Evolutionary conservation across 2,797 vertebrate genomes (phyloP).

Genomic region (Enoplosus armatus): DNA sequence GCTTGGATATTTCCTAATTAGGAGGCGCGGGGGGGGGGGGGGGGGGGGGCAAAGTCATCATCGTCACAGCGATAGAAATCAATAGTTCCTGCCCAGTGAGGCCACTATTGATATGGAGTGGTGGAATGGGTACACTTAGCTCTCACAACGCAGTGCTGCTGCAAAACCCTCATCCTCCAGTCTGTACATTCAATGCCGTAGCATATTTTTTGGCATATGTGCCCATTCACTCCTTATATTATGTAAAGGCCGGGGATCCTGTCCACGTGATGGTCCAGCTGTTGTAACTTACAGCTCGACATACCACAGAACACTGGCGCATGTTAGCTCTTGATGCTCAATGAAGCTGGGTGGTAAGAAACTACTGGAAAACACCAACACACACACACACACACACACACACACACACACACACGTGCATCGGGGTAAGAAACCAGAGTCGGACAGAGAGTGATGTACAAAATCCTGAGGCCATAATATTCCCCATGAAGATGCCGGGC

Average conservation of each 20-base stretch:
- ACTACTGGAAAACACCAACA: not conserved
- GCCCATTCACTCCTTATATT: not conserved
- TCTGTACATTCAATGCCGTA: not conserved
- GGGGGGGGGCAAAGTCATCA: too few species aligned
- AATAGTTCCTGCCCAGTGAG: constrained; percentile 24
- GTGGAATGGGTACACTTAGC: not conserved
- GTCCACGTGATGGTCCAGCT: too few species aligned
- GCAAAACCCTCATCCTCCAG: not conserved
- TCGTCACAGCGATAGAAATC: constrained; percentile 43
- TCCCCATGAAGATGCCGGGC: constrained; percentile 35
- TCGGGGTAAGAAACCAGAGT: not conserved
- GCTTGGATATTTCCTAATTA: constrained; percentile 80
- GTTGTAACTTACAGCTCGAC: not conserved
- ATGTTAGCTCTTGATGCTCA: not conserved
- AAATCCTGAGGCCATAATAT: constrained; percentile 24
- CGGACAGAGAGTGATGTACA: constrained; percentile 9
- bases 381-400: not conserved
- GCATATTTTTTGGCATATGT: not conserved
- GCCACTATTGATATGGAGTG: constrained; percentile 6
- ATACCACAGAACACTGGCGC: not conserved
- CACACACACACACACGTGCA: not conserved
- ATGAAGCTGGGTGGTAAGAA: not conserved
- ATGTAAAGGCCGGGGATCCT: not conserved
- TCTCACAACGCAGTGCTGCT: not conserved
- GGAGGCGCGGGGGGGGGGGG: too few species aligned